These are phyloP conservation scores for Scaptomyza graminum DNA, from an alignment of 1,140 invertebrate species.

Conservation along the genomic window DNA sequence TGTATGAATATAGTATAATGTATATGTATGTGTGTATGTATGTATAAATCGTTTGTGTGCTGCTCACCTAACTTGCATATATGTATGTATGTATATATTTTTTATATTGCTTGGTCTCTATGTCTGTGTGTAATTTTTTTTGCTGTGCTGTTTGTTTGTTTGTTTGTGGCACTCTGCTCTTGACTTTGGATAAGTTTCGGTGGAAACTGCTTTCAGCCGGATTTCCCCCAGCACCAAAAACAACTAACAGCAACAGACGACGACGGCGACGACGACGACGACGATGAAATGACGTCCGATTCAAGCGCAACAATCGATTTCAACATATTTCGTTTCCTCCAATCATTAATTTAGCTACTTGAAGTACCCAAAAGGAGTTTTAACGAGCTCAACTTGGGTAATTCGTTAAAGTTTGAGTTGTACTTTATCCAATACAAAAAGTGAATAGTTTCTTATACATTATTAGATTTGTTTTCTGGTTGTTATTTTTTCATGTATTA, in stretches of 20 bases:
- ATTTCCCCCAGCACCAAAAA: slow-evolving; percentile 53
- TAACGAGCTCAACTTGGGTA: neutral
- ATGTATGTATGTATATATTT: slow-evolving; percentile 6
- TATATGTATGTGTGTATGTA: neutral
- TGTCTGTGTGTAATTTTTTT: slow-evolving; percentile 6
- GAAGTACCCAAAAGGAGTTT: no score
- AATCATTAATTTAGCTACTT: slow-evolving; percentile 22
- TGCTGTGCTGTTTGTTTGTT: slow-evolving; percentile 26
- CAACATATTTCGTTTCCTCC: slow-evolving; percentile 30
- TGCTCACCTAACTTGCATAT: slow-evolving; percentile 5
- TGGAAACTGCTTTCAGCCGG: slow-evolving; percentile 79
- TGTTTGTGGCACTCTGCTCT: slow-evolving; percentile 50
- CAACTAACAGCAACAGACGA: no score
- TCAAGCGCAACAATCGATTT: slow-evolving; percentile 34
- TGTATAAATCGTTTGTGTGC: slow-evolving; percentile 7
- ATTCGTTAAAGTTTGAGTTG: neutral
- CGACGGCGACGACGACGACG: no score
- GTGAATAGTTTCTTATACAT: neutral
- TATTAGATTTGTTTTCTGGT: neutral
- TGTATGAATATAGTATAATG: neutral
- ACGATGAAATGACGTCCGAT: neutral
- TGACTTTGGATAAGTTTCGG: slow-evolving; percentile 82
- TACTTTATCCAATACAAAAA: neutral
- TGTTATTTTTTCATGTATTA: no score
- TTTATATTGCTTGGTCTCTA: slow-evolving; percentile 31